Conservation (phyloP, 2,113 vertebrate genomes). For the Eclectus roratus region DNA sequence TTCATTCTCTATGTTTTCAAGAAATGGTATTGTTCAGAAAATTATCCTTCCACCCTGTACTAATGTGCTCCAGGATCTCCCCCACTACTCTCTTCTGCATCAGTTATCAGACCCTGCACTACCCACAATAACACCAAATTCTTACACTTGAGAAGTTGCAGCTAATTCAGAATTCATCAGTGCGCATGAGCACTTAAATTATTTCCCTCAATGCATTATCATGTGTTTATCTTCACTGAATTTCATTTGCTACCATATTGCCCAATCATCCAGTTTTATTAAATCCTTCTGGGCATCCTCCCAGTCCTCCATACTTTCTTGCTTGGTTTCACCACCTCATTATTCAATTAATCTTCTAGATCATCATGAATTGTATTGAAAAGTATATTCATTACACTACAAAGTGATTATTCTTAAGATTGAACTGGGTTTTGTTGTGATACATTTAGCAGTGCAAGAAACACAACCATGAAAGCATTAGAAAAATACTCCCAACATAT, state of each 20-base stretch:
- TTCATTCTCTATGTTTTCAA: neutral
- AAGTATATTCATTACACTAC: neutral
- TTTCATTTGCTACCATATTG: constrained; percentile 15
- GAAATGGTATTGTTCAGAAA: neutral
- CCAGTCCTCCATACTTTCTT: neutral
- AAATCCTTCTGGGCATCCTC: neutral
- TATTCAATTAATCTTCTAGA: constrained; percentile 3
- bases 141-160: neutral
- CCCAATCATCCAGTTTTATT: neutral
- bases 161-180: constrained; percentile 25
- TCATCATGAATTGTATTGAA: neutral
- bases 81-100: neutral
- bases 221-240: neutral
- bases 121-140: neutral
- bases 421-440: neutral
- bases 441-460: neutral
- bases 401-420: neutral
- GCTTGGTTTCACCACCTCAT: constrained; percentile 8
- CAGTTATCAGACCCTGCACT: neutral
- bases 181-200: neutral
- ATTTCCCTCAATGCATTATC: neutral
- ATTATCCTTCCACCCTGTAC: neutral
- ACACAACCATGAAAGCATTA: neutral
- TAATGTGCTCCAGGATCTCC: neutral
- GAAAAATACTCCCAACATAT: neutral